Evolutionary conservation across 2,113 vertebrate genomes (phyloP).

Genomic region (Dolichotis patagonum): DNA sequence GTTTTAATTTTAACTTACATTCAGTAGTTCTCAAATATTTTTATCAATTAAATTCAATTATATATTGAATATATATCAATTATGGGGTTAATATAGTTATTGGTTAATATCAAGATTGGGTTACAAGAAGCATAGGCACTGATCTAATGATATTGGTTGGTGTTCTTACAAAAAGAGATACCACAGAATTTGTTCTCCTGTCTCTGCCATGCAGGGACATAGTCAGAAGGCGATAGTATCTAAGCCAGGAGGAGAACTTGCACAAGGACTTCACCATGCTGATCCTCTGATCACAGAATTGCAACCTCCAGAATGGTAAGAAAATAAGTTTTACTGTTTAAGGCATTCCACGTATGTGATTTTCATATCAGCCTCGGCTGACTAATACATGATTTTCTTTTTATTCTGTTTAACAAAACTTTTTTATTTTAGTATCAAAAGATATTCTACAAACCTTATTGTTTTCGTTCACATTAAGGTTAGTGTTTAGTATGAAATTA

Average conservation of each 20-base stretch:
- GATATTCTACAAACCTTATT: neutral
- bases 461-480: neutral
- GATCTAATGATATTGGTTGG: neutral
- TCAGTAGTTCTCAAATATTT: neutral
- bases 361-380: neutral
- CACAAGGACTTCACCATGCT: neutral
- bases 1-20: neutral
- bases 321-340: neutral
- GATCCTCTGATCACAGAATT: neutral
- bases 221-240: neutral
- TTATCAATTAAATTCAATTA: neutral
- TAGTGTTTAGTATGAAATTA: neutral
- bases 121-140: neutral
- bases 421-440: neutral
- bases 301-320: neutral
- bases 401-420: neutral
- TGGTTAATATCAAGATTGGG: no score
- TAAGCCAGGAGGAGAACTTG: neutral
- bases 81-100: no score
- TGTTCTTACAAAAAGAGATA: neutral
- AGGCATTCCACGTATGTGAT: neutral
- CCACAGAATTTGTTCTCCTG: no score
- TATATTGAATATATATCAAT: no score
- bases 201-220: neutral
- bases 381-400: neutral